Conservation (phyloP, 2,888 invertebrate genomes). For the Rhimphoctona megacephalus region DNA sequence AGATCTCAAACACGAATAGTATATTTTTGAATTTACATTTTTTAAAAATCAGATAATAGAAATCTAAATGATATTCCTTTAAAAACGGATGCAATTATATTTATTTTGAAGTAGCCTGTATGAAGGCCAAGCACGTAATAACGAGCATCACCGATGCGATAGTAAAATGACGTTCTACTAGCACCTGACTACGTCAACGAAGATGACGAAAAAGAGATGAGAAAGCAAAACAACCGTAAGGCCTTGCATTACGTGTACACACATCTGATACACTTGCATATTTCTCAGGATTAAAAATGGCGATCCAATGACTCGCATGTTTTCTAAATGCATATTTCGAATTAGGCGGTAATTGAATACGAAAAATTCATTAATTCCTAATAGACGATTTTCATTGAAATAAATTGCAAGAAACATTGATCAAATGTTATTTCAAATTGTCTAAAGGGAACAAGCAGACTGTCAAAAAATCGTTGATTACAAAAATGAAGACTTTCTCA, state of each 20-base stretch:
- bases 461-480: too few species aligned
- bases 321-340: background rate
- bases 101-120: constrained; percentile 15
- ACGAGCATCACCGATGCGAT: constrained; percentile 40
- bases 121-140: constrained; percentile 24
- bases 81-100: background rate
- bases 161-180: constrained; percentile 56
- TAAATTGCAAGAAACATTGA: background rate
- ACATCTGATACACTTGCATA: background rate
- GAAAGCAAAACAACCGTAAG: constrained; percentile 38
- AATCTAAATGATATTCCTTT: background rate
- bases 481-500: background rate
- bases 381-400: background rate
- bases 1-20: background rate
- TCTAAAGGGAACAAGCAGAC: background rate
- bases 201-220: constrained; percentile 36
- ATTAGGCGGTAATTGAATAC: background rate
- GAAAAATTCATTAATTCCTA: background rate
- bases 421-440: background rate
- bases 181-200: constrained; percentile 47
- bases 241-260: constrained; percentile 30
- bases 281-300: background rate
- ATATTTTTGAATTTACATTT: background rate
- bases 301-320: background rate
- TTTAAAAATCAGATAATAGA: background rate